Conservation (phyloP, 2,888 invertebrate species). For the Meiosimyza decipiens region DNA sequence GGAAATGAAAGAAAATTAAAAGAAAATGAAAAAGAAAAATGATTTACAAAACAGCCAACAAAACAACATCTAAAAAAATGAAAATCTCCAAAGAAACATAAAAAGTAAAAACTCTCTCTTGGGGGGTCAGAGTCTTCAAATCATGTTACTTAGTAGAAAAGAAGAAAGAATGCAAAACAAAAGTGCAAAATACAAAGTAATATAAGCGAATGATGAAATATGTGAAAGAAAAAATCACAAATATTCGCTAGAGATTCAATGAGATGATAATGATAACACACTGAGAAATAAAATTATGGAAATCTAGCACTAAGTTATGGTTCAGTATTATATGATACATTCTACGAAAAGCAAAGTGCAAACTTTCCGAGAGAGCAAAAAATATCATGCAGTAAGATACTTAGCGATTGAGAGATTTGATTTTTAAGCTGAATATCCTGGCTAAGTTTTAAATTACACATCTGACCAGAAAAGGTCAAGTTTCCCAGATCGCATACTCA, state of each 20-base stretch:
- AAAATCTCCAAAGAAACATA: constrained; percentile 20
- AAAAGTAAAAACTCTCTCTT: constrained; percentile 18
- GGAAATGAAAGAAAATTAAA: constrained; percentile 57
- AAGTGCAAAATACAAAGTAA: constrained; percentile 28
- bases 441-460: no score
- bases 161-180: constrained; percentile 32
- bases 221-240: constrained; percentile 24
- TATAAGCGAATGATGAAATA: constrained; percentile 31
- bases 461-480: no score
- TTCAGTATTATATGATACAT: no score
- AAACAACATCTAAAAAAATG: neutral
- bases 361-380: no score
- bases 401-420: no score
- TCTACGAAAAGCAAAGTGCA: no score
- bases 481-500: no score
- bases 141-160: constrained; percentile 26
- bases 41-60: neutral
- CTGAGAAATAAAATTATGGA: constrained; percentile 18
- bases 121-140: constrained; percentile 34
- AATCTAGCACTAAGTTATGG: no score
- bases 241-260: constrained; percentile 24
- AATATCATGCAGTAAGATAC: no score
- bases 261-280: constrained; percentile 18
- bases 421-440: no score
- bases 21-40: constrained; percentile 49